Conservation (phyloP, 1,140 invertebrate species). For the Bactericera cockerelli region DNA sequence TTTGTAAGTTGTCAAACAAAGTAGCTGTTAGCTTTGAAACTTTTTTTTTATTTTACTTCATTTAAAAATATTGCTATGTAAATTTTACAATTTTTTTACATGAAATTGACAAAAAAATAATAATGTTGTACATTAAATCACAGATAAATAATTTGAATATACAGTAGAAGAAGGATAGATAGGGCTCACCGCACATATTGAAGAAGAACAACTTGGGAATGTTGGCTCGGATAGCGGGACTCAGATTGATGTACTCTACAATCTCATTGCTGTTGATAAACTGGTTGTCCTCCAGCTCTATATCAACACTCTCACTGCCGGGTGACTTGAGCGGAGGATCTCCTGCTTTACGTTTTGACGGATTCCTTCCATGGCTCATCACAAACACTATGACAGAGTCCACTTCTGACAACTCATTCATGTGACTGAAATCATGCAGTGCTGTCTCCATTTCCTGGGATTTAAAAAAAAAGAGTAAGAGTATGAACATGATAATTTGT, state of each 20-base stretch:
- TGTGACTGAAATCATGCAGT: background rate
- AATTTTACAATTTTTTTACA: too few species aligned
- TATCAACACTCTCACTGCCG: background rate
- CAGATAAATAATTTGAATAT: too few species aligned
- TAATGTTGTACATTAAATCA: too few species aligned
- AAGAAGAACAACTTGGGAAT: constrained; percentile 1
- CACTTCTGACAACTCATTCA: background rate
- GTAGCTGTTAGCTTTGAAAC: too few species aligned
- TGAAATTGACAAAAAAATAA: too few species aligned
- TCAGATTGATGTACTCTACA: background rate
- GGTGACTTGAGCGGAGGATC: background rate
- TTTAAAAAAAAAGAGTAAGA: background rate
- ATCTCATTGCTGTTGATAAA: constrained; percentile 3
- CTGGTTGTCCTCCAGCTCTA: background rate
- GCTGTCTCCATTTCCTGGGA: background rate
- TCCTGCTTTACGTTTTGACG: background rate
- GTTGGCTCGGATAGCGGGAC: background rate
- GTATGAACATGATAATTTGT: too few species aligned
- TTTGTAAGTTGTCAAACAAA: too few species aligned
- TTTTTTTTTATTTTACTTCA: too few species aligned
- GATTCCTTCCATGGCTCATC: background rate
- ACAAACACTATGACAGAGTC: background rate
- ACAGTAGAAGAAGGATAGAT: too few species aligned
- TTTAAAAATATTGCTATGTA: too few species aligned
- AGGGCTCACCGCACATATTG: background rate